phyloP scores from a whole-genome alignment of 2,797 vertebrate genomes.

The Amazona finschi region DNA sequence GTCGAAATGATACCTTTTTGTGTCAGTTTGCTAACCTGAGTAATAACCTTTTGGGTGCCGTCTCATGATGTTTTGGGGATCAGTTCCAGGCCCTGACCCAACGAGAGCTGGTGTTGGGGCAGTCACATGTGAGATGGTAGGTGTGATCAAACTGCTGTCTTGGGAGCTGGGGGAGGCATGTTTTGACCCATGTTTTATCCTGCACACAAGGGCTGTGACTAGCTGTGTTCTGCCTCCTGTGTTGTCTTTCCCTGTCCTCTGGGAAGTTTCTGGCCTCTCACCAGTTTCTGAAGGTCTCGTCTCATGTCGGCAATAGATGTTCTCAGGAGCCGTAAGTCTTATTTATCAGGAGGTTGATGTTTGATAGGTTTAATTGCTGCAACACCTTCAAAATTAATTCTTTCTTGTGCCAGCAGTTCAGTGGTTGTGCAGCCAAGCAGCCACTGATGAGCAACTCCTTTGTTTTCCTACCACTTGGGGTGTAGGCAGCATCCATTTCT shows the following conservation, averaged over 20 bases:
- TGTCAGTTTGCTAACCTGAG: background rate
- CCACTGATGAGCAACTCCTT: background rate
- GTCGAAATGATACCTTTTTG: background rate
- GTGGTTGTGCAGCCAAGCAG: background rate
- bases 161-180: background rate
- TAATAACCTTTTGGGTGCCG: background rate
- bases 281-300: background rate
- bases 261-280: background rate
- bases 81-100: background rate
- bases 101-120: background rate
- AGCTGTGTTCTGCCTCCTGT: background rate
- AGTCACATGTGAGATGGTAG: background rate
- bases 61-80: background rate
- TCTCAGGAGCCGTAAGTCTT: background rate
- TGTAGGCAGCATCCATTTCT: background rate
- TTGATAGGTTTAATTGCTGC: background rate
- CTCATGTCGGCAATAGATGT: background rate
- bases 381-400: background rate
- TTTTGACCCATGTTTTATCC: background rate
- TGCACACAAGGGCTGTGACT: fast-evolving
- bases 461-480: background rate
- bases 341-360: background rate
- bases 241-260: background rate
- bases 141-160: fast-evolving
- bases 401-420: background rate